Percentiles rank a stretch among this genome's conserved stretches.
Conservation (phyloP, 2,888 invertebrate species). For the Phyto melanocephala region DNA sequence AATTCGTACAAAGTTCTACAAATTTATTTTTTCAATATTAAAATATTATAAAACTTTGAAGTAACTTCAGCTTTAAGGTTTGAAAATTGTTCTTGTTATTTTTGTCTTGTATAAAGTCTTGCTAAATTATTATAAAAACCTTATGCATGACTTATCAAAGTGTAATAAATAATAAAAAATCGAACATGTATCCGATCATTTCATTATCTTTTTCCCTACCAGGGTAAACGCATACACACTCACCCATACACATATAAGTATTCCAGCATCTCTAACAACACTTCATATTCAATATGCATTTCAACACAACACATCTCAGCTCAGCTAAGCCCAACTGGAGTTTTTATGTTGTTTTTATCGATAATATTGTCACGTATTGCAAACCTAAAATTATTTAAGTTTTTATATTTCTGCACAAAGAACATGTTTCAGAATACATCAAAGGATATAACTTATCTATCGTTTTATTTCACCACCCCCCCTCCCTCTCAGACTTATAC, state of each 20-base stretch:
- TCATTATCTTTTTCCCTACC: constrained; percentile 48
- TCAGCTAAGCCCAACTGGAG: constrained; percentile 2
- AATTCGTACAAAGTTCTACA: no score
- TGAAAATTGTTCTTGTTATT: neutral
- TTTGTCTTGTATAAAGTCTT: neutral
- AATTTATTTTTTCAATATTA: no score
- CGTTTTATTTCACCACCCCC: neutral
- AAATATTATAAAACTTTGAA: neutral
- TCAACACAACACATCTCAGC: neutral
- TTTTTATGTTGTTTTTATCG: constrained; percentile 44
- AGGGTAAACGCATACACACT: neutral
- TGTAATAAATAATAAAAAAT: constrained; percentile 35
- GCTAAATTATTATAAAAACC: neutral
- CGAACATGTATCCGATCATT: constrained; percentile 56
- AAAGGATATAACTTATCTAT: constrained; percentile 48
- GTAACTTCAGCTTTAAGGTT: no score
- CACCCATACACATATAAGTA: neutral
- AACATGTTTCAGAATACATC: constrained; percentile 57
- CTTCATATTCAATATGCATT: constrained; percentile 41
- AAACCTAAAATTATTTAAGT: constrained; percentile 63
- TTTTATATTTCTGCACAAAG: constrained; percentile 40
- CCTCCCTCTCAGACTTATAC: constrained; percentile 3
- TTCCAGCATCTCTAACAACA: neutral
- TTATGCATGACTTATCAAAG: constrained; percentile 61
- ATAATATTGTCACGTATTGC: constrained; percentile 62